These are phyloP conservation scores for Phrixothrix hirtus DNA, from an alignment of 2,888 invertebrate species.

Conservation along the genomic window DNA sequence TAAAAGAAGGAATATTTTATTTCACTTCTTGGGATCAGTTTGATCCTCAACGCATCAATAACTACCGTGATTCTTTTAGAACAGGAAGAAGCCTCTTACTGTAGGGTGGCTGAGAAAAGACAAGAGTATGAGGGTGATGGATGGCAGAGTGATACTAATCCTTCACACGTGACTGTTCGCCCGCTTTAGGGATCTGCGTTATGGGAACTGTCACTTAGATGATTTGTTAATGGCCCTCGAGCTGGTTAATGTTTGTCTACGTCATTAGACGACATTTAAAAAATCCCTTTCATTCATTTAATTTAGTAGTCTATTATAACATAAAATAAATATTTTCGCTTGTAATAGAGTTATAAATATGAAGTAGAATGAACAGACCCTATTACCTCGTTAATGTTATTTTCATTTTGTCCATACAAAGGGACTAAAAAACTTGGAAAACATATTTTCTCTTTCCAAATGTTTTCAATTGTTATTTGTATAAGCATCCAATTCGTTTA, in stretches of 20 bases:
- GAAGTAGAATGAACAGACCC: not conserved
- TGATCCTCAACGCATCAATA: conserved; percentile 20
- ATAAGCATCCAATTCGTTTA: no score
- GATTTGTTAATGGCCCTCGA: conserved; percentile 45
- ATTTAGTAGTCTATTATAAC: conserved; percentile 11
- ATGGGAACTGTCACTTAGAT: conserved; percentile 49
- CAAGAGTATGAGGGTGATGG: conserved; percentile 44
- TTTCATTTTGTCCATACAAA: no score
- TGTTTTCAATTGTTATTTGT: no score
- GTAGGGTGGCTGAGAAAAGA: conserved; percentile 27
- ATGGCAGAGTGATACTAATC: conserved; percentile 52
- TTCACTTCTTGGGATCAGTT: conserved; percentile 8
- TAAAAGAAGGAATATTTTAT: not conserved
- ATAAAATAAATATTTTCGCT: conserved; percentile 1
- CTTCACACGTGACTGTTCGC: conserved; percentile 51
- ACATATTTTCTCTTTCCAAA: no score
- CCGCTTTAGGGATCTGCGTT: conserved; percentile 46
- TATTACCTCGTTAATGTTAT: no score
- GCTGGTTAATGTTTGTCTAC: conserved; percentile 36
- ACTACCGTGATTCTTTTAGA: conserved; percentile 24
- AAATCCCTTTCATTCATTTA: conserved; percentile 24
- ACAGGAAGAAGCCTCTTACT: conserved; percentile 29
- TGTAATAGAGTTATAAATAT: not conserved
- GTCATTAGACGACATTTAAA: conserved; percentile 26
- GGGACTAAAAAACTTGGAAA: no score